phyloP scores from a whole-genome alignment of 2,797 vertebrate genomes.

The Sternarchorhynchus goeldii region DNA sequence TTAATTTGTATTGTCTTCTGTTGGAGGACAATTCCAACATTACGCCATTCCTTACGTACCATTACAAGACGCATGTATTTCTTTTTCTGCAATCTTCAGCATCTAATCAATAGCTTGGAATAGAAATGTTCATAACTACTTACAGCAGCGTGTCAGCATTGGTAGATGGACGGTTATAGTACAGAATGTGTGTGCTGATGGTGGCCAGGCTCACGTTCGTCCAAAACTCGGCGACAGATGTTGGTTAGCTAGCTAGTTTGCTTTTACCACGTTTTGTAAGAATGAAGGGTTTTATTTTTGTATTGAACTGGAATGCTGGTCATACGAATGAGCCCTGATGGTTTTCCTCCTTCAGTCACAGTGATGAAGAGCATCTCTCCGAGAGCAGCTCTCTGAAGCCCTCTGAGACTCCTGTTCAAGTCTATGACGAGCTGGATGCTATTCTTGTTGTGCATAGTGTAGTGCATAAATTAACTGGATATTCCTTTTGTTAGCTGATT shows the following conservation, averaged over 20 bases:
- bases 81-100: slow-evolving; percentile 15
- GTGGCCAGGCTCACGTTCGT: slow-evolving; percentile 23
- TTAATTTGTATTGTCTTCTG: slow-evolving; percentile 10
- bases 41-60: slow-evolving; percentile 26
- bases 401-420: slow-evolving; percentile 69
- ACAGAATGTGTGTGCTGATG: slow-evolving; percentile 23
- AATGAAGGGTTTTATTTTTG: slow-evolving; percentile 46
- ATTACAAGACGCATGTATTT: slow-evolving; percentile 11
- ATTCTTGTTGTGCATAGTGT: slow-evolving; percentile 48
- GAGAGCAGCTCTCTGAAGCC: slow-evolving; percentile 51
- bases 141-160: not conserved
- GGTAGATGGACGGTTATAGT: slow-evolving; percentile 25
- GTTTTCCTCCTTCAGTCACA: slow-evolving; percentile 42
- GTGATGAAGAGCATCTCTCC: slow-evolving; percentile 41
- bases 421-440: slow-evolving; percentile 72
- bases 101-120: slow-evolving; percentile 22
- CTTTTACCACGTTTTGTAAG: slow-evolving; percentile 15
- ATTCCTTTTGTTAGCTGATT: slow-evolving; percentile 47
- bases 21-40: slow-evolving; percentile 36
- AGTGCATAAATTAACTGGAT: slow-evolving; percentile 47
- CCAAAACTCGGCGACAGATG: slow-evolving; percentile 13
- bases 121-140: slow-evolving; percentile 1
- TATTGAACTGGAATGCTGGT: slow-evolving; percentile 30
- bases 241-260: not conserved
- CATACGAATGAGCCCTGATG: slow-evolving; percentile 37